A percentile compares a stretch with the other conserved stretches of the same genome.
phyloP scores from a whole-genome alignment of 2,797 vertebrate species.

The Centroberyx gerrardi region DNA sequence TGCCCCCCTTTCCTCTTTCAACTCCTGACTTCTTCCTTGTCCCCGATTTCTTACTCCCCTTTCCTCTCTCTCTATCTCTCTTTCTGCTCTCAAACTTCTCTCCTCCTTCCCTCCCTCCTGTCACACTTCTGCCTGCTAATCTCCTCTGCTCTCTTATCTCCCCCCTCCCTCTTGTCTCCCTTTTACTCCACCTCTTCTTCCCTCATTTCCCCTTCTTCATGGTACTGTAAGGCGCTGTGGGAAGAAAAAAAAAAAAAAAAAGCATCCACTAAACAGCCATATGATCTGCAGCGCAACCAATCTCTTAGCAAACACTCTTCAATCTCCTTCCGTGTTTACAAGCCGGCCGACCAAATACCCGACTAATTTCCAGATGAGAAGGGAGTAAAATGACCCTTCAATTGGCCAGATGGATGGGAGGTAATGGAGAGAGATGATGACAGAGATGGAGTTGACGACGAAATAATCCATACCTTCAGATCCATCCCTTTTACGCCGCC shows the following conservation, averaged over 20 bases:
- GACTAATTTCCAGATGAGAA: slow-evolving; percentile 18
- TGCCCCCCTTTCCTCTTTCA: slow-evolving; percentile 4
- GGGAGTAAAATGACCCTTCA: background rate
- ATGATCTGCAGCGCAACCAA: no score
- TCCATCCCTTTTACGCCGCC: slow-evolving; percentile 8
- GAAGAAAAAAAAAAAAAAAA: background rate
- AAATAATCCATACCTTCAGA: slow-evolving; percentile 16
- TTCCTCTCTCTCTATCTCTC: background rate
- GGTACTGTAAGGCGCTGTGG: background rate
- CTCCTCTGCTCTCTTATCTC: background rate
- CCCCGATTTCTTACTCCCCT: slow-evolving; percentile 12
- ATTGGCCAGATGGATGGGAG: slow-evolving; percentile 8
- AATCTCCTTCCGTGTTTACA: background rate
- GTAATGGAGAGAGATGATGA: slow-evolving; percentile 17
- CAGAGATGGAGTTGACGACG: slow-evolving; percentile 1
- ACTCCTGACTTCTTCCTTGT: slow-evolving; percentile 15
- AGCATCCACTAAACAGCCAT: background rate
- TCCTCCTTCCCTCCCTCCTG: background rate
- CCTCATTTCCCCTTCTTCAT: background rate
- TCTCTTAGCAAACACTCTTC: no score
- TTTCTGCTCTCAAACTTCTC: background rate
- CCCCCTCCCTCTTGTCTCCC: background rate
- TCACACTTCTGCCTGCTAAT: slow-evolving; percentile 15
- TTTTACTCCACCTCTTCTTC: background rate
- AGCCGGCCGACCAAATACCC: background rate